Base-by-base conservation (phyloP, 2,113 vertebrate species). In the Orthochromis indermauri region DNA sequence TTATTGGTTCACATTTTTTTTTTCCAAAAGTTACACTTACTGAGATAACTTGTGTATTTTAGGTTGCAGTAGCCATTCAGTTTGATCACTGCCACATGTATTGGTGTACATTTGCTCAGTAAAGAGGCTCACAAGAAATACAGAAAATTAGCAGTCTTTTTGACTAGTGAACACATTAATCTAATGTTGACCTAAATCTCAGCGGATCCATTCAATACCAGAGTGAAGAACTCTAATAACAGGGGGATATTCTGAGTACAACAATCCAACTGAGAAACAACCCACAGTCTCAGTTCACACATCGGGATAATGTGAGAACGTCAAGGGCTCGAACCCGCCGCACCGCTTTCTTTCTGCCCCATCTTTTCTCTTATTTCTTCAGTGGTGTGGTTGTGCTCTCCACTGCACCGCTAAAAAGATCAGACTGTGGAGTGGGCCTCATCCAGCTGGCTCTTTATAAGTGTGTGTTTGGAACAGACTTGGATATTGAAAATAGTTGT, bases 361-460 rank as follows among this genome's bases (percentile, higher is more conserved):
- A 79, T 94, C 91, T 83, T 91, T 88, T 82, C 91, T 91, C 85
- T 89, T 35, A 80, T 92, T 92, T 93, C 85, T 88, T 86, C 61
- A 73, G 92, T 95, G 94, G 94, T 94, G 96, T 96, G 96, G 94
- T 93, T 83, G 86, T n/a, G 3, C 91, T 96, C 90, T 92, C 63
- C 66, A 80, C 90, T 79, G 42, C 94, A 89, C 88, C 57, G 40
- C 93, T 96, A 96, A 96, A 94, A 92, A 95, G 92, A 96, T 94
- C 95, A 96, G 95, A 95, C 94, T 96, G 95, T 83, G 73, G 94
- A 91, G 87, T 94, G 94, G 93, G 91, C 92, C 92, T 90, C 89
- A 19, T 90, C 90, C 93, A 94, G 92, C 92, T 94, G 93, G 93
- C 86, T 95, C 90, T 93, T 83, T 87, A 78, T 92, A 82, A 83